Base-by-base conservation (phyloP, 92 coral and sea anemone genomes). In the Hydrozoanthus gracilis region DNA sequence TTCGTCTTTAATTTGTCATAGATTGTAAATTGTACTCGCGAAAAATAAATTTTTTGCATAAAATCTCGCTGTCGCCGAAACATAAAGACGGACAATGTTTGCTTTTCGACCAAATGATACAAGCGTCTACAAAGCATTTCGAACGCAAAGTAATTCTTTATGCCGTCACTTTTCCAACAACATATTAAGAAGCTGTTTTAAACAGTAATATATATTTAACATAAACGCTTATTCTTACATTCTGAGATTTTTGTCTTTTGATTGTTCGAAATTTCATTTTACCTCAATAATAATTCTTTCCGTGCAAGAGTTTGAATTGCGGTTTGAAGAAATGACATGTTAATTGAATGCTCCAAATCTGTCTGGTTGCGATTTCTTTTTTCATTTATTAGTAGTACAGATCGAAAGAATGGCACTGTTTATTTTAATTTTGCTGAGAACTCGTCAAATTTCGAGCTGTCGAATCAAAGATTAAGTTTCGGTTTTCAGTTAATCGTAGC, bases 321-420 rank as follows among this genome's bases (percentile, higher is more conserved):
- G 54, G 71, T 44, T 54, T 51, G 73, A 17, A 58, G 47, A 80
- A 47, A 64, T 65, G 74, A 80, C 85, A 80, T 17, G 73, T 66
- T 52, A 80, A 62, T 48, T 80, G 85, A 49, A 49, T 80, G 74
- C 85, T 49, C 64, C 66, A 68, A 80, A 80, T 49, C 49, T 49
- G 55, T 78, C 83, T 61, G 72, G 8, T 78, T 60, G 49, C 72
- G 12, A 78, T 58, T 64, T 64, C 12, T 51, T 67, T 80, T 66
- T 80, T 49, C 71, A 20, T 79, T 46, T 48, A 47, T 61, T 78
- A 35, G 52, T 58, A 44, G 61, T 46, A 47, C 44, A 80, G 62
- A 48, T 65, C 73, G 45, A 49, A 79, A 79, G 71, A 65, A 64
- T 56, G 45, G 49, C 35, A 17, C 71, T 44, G 44, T 18, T 49